phyloP scores from a whole-genome alignment of 2,888 invertebrate species.

The Alloplasta piceator region DNA sequence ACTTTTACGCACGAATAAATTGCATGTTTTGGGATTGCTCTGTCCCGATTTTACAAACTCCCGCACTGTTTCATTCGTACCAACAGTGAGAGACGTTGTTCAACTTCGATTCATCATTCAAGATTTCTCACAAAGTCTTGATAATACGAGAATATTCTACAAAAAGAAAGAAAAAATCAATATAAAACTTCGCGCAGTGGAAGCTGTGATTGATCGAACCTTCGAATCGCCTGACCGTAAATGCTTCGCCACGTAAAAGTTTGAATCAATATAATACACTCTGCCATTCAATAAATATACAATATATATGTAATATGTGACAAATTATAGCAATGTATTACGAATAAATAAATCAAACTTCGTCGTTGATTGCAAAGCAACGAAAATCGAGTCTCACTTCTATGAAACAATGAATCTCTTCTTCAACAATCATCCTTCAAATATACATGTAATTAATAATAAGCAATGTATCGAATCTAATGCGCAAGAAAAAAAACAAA shows the following conservation, averaged over 20 bases:
- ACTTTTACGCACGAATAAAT: conserved; percentile 68
- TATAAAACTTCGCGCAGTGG: conserved; percentile 49
- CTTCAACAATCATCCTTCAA: too few relatives aligned
- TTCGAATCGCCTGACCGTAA: not conserved
- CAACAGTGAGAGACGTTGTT: conserved; percentile 8
- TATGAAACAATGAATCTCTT: conserved; percentile 15
- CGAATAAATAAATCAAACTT: conserved; percentile 60
- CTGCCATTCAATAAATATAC: conserved; percentile 58
- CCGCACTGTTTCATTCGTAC: conserved; percentile 8
- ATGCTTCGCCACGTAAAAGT: conserved; percentile 39
- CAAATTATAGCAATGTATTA: conserved; percentile 49
- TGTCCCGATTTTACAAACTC: conserved; percentile 53
- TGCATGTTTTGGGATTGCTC: conserved; percentile 57
- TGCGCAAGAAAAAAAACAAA: conserved; percentile 6
- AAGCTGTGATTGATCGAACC: conserved; percentile 43
- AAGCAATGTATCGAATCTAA: conserved; percentile 17
- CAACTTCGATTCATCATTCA: conserved; percentile 12
- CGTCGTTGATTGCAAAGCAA: conserved; percentile 37
- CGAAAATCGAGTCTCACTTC: not conserved
- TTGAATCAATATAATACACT: conserved; percentile 30
- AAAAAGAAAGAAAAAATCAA: conserved; percentile 31
- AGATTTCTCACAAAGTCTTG: conserved; percentile 22
- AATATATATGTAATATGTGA: conserved; percentile 58
- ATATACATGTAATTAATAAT: too few relatives aligned
- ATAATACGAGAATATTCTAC: conserved; percentile 30